Base-by-base conservation (phyloP, 2,797 vertebrate species). In the Brachyrhaphis roseni region DNA sequence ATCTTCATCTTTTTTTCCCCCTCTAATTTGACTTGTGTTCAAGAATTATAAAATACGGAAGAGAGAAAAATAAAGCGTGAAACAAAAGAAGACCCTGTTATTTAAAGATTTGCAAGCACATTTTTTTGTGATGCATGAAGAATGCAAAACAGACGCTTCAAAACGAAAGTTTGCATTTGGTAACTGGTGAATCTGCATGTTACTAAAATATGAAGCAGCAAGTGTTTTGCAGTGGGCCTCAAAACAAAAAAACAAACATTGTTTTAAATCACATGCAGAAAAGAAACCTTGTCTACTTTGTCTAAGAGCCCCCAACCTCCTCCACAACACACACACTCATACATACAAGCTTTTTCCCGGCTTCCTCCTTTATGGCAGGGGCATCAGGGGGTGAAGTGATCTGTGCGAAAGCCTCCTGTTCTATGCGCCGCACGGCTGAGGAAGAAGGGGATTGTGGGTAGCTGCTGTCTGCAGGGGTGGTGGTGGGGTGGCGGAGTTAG, bases 371-470 rank as follows among this genome's bases (percentile, higher is more conserved):
- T 93, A 90, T 92, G 91, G 92, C 83, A 79, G 92, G 93, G 93
- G 94, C 93, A 93, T 94, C 80, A 88, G 93, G 91, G 93, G 94
- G 92, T 94, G 94, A 94, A 95, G 94, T 94, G 95, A 95, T 95
- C 93, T 95, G 94, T 94, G 92, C 91, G 89, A 95, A 95, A 95
- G 92, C 95, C 94, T 95, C 94, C 94, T 95, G 94, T 95, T 95
- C 91, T 88, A 83, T 93, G 89, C 41, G 79, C 90, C 71, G 84
- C 72, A 81, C 86, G 86, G 93, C 89, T 91, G 90, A 94, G 91
- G 94, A 91, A 94, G 94, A 94, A 91, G 92, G 90, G 94, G 92
- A 94, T 95, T 95, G 93, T 95, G 95, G 94, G 94, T 95, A 95
- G 93, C 90, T 90, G 92, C 93, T 93, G 92, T 95, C 94, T 94